phyloP scores from a whole-genome alignment of 2,797 vertebrate genomes.

The Falco naumanni region DNA sequence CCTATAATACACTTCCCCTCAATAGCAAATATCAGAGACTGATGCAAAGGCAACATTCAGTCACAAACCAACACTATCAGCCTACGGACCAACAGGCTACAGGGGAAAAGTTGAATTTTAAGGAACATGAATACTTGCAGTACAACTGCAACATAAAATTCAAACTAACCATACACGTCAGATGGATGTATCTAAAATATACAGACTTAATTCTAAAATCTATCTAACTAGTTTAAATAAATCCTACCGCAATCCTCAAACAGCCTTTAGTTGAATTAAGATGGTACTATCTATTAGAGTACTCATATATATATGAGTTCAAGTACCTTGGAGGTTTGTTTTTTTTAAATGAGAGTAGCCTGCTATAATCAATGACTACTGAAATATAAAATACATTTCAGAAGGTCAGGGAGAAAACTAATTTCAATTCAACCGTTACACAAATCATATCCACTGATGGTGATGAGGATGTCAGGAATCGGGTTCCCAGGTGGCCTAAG shows the following conservation, averaged over 20 bases:
- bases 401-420: not conserved
- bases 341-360: not conserved
- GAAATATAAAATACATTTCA: not conserved
- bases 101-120: not conserved
- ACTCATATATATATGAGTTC: no score
- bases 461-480: not conserved
- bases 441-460: not conserved
- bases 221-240: not conserved
- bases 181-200: not conserved
- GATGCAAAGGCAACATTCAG: not conserved
- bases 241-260: not conserved
- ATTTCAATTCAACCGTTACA: not conserved
- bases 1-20: not conserved
- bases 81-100: not conserved
- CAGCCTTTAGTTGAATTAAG: not conserved
- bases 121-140: not conserved
- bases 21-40: not conserved
- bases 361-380: not conserved
- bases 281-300: not conserved
- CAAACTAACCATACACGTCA: not conserved
- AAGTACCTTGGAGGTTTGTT: not conserved
- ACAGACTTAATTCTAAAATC: not conserved
- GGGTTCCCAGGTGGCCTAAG: not conserved
- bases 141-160: not conserved
- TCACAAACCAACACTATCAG: not conserved